A percentile compares a stretch with the other conserved stretches of the same genome.
These are phyloP conservation scores for Porites lutea DNA, from an alignment of 64 coral and sea anemone species.

Conservation along the genomic window DNA sequence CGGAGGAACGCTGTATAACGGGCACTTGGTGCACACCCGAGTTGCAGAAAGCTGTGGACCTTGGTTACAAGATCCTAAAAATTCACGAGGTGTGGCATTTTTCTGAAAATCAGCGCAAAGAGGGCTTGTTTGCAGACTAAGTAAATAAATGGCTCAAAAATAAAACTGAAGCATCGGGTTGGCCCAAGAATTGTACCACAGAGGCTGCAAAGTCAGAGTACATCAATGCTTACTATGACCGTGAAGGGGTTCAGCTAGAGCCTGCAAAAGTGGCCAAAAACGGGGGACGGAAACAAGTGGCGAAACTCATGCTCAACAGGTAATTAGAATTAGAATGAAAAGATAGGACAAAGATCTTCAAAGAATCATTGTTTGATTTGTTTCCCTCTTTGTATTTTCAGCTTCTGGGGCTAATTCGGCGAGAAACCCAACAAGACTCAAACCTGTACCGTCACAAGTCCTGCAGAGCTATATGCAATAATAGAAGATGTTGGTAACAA, in stretches of 20 bases:
- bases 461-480: background rate
- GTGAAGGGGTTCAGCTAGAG: background rate
- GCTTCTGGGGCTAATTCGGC: background rate
- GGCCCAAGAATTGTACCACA: background rate
- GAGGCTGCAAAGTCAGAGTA: background rate
- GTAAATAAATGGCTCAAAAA: background rate
- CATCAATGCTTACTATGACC: background rate
- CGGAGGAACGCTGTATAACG: background rate
- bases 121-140: background rate
- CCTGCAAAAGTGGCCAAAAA: slow-evolving; percentile 18
- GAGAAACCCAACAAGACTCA: background rate
- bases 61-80: slow-evolving; percentile 1
- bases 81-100: slow-evolving; percentile 35
- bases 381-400: no score
- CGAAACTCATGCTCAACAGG: slow-evolving; percentile 19
- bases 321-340: no score
- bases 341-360: no score
- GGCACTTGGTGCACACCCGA: background rate
- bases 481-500: background rate
- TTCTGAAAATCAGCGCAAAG: background rate
- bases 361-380: no score
- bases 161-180: background rate
- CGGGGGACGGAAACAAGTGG: background rate
- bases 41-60: background rate
- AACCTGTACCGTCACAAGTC: background rate